A percentile compares a stretch with the other conserved stretches of the same genome.
These are phyloP conservation scores for Petrocephalus zakoni DNA, from an alignment of 2,113 vertebrate genomes.

Conservation along the genomic window DNA sequence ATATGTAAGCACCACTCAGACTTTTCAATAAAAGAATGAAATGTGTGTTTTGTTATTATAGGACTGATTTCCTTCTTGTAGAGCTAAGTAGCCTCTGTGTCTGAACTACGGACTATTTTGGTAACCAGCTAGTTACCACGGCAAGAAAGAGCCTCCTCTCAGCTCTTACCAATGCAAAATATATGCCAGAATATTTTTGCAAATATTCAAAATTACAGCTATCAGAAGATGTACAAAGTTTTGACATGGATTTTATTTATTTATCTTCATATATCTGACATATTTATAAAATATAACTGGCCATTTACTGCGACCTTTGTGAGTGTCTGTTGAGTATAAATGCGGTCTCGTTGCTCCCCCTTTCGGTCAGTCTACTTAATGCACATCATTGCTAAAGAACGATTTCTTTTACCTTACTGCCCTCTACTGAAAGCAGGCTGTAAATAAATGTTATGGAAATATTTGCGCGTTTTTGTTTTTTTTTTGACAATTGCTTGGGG, in stretches of 20 bases:
- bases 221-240: not conserved
- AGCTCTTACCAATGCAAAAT: not conserved
- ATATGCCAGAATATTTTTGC: not conserved
- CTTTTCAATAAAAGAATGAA: not conserved
- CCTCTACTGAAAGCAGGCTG: conserved; percentile 12
- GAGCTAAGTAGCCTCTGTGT: not conserved
- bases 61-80: not conserved
- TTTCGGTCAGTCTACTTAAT: not conserved
- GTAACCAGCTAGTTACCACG: not conserved
- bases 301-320: not conserved
- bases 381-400: not conserved
- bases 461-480: not conserved
- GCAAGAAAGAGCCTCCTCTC: too few relatives aligned
- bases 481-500: not conserved
- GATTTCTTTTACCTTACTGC: conserved; percentile 13
- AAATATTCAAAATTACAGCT: not conserved
- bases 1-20: not conserved
- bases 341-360: conserved; percentile 3
- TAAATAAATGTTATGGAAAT: not conserved
- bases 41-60: not conserved
- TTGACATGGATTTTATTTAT: not conserved
- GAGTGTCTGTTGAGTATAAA: not conserved
- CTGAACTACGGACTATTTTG: not conserved
- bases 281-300: not conserved
- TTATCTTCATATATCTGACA: not conserved